Base-by-base conservation (phyloP, 2,888 invertebrate species). In the Halocaridina rubra region DNA sequence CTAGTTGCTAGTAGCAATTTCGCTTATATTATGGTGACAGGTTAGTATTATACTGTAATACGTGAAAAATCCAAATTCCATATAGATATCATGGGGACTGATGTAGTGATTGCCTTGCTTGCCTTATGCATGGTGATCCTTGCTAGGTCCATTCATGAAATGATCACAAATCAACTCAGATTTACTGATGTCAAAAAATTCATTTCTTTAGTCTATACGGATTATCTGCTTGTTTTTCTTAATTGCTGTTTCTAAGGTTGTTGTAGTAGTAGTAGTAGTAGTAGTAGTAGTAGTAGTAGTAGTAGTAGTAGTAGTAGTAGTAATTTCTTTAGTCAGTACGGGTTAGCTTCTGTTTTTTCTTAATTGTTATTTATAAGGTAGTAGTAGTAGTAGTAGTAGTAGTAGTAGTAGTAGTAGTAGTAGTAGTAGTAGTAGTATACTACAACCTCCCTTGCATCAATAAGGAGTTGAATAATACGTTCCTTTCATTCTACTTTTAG, bases 1-100 rank as follows among this genome's bases (percentile, higher is more conserved):
- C 81, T 86, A 19, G 7, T 69, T 10, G 74, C 78, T 81, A 86
- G 86, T 61, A 24, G 30, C 0, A 81, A 75, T 30, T 79, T 30
- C 39, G 81, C 77, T 0, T 72, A n/a, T 33, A 72, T 85, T 24
- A 16, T 16, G 16, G 59, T 79, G 13, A 59, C 24, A 22, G 86
- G 81, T 86, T 13, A 53, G 82, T 61, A 27, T 5, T 22, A 33
- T 13, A 22, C n/a, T 32, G 0, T 59, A 19, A 7, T n/a, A n/a
- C n/a, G 13, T 32, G 27, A 13, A 30, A 19, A 8, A 4, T 19
- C n/a, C 1, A 4, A 33, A 3, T 0, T 13, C 53, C 3, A 19
- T 30, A n/a, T 57, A 30, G 24, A 8, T 16, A 1, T 22, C 19
- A 16, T n/a, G 5, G 16, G 27, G n/a, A 27, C 29, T 29, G 16